These are phyloP conservation scores for Drosophila nr. medialis DNA, from an alignment of 2,888 invertebrate genomes.

Conservation along the genomic window DNA sequence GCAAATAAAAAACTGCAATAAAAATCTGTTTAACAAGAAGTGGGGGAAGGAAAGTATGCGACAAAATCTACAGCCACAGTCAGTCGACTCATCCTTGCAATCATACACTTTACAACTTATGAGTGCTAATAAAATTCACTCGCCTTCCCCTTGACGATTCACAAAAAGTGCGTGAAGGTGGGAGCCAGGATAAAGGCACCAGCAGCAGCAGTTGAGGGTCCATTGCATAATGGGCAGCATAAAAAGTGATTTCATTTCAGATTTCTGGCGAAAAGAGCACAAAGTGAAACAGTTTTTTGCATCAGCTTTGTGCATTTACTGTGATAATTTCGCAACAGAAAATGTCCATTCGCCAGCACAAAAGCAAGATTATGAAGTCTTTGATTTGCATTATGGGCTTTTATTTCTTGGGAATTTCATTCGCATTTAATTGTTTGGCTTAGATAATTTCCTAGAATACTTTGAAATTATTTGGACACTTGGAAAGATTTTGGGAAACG, in stretches of 20 bases:
- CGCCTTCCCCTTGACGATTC: slow-evolving; percentile 64
- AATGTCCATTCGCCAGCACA: slow-evolving; percentile 10
- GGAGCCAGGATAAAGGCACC: slow-evolving; percentile 56
- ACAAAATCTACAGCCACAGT: slow-evolving; percentile 45
- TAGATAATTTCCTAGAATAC: neutral
- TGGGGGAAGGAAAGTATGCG: slow-evolving; percentile 38
- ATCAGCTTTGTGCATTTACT: slow-evolving; percentile 60
- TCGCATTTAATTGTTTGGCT: neutral
- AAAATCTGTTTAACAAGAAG: slow-evolving; percentile 80
- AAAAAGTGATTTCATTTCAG: slow-evolving; percentile 70
- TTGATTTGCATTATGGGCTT: slow-evolving; percentile 15
- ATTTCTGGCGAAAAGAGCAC: slow-evolving; percentile 32
- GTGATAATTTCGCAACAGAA: slow-evolving; percentile 54
- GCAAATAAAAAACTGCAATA: slow-evolving; percentile 76
- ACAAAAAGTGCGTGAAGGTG: slow-evolving; percentile 68
- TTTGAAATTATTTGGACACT: neutral
- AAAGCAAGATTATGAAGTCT: slow-evolving; percentile 34
- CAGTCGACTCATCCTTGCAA: slow-evolving; percentile 36
- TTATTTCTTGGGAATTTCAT: neutral
- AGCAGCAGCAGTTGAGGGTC: slow-evolving; percentile 10
- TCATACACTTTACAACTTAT: slow-evolving; percentile 77
- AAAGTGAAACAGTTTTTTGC: slow-evolving; percentile 42
- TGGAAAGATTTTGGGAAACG: neutral
- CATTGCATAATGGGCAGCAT: slow-evolving; percentile 54
- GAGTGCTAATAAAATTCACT: slow-evolving; percentile 77